Percentiles rank a stretch among this genome's conserved stretches.
phyloP scores from a whole-genome alignment of 2,888 invertebrate genomes.

The Plemyria rubiginata region DNA sequence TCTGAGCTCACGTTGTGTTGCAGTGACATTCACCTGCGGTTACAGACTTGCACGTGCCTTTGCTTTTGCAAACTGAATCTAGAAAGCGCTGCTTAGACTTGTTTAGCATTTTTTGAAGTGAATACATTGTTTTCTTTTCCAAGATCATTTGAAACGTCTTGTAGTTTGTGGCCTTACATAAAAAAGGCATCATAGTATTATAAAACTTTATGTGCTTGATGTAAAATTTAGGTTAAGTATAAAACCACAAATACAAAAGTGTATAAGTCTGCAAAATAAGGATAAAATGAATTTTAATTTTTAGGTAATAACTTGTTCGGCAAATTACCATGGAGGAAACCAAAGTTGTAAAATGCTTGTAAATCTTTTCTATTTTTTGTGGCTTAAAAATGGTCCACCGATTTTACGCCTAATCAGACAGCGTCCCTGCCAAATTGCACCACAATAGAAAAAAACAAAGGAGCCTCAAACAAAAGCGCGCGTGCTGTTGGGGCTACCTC shows the following conservation, averaged over 20 bases:
- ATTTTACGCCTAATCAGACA: slow-evolving; percentile 61
- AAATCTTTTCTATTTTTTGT: slow-evolving; percentile 14
- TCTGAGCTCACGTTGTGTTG: slow-evolving; percentile 33
- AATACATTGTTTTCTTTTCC: not conserved
- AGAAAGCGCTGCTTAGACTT: slow-evolving; percentile 49
- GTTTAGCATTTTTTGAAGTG: slow-evolving; percentile 57
- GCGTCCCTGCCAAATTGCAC: slow-evolving; percentile 60
- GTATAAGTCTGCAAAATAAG: no score
- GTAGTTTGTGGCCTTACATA: not conserved
- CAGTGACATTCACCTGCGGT: slow-evolving; percentile 35
- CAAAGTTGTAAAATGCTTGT: not conserved
- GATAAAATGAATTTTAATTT: no score
- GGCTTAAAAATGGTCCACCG: slow-evolving; percentile 51
- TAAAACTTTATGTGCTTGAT: no score
- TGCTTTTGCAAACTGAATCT: slow-evolving; percentile 42
- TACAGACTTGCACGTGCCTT: slow-evolving; percentile 45
- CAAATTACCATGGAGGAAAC: no score
- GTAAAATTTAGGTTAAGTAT: no score
- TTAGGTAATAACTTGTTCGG: no score
- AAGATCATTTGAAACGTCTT: not conserved
- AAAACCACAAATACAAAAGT: no score
- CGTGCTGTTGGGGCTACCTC: slow-evolving; percentile 66
- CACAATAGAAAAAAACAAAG: slow-evolving; percentile 70
- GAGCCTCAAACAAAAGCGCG: slow-evolving; percentile 63
- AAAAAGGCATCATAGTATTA: no score